phyloP scores from a whole-genome alignment of 2,113 vertebrate genomes.

The Embiotoca jacksoni region DNA sequence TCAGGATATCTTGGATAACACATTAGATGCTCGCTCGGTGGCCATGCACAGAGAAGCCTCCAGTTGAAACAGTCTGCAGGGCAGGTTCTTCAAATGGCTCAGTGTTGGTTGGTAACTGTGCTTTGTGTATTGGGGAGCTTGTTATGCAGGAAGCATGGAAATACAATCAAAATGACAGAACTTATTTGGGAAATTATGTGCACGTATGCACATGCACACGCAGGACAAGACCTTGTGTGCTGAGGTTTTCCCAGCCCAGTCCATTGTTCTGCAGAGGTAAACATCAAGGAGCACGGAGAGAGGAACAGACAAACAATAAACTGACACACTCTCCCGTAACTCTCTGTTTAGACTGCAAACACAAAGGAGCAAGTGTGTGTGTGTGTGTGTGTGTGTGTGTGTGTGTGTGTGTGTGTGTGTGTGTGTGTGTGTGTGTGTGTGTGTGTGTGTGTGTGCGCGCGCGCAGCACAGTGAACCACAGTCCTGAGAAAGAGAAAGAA shows the following conservation, averaged over 20 bases:
- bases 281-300: slow-evolving; percentile 62
- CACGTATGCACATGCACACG: background rate
- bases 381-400: slow-evolving; percentile 55
- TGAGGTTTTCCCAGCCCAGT: slow-evolving; percentile 59
- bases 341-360: slow-evolving; percentile 77
- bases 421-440: slow-evolving; percentile 52
- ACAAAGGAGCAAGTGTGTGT: slow-evolving; percentile 45
- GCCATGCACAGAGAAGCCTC: too few species aligned
- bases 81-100: background rate
- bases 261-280: slow-evolving; percentile 74
- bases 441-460: slow-evolving; percentile 45
- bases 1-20: too few species aligned
- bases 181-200: background rate
- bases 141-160: slow-evolving; percentile 11
- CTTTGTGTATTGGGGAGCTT: background rate
- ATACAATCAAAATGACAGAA: slow-evolving; percentile 36
- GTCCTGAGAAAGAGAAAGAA: slow-evolving; percentile 21
- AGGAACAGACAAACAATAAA: slow-evolving; percentile 71
- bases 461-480: slow-evolving; percentile 29
- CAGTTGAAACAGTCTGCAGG: background rate
- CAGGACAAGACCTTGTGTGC: slow-evolving; percentile 28
- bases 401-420: slow-evolving; percentile 73
- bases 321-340: slow-evolving; percentile 64
- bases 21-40: too few species aligned
- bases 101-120: too few species aligned